Evolutionary conservation across 2,888 invertebrate genomes (phyloP), one percentile per base, ranked within the genome.

Genomic region (Altica lythri): DNA sequence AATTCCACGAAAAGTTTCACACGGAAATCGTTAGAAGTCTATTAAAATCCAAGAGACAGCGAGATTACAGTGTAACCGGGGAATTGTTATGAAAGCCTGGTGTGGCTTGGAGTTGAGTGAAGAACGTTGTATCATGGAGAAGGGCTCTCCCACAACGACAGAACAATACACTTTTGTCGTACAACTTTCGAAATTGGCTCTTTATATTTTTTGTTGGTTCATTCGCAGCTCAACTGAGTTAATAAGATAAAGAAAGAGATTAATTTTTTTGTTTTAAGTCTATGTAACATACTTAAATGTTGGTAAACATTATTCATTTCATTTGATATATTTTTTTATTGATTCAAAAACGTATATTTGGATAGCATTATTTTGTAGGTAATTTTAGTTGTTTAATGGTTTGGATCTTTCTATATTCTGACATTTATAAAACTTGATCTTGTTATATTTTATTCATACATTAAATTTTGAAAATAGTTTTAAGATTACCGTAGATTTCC

Each of bases 101-200:
- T 66, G 64, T 59, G 68, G 67, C 63, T 57, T 9, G 49, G 60
- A 56, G 63, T 60, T 70, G 71, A 74, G 72, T 73, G 70, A 71
- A 68, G 69, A 73, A 73, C 70, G 66, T 55, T 72, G 72, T 73
- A 68, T 64, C 61, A 59, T 59, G 56, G 47, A 57, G 57, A 61
- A 66, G 61, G 60, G 61, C 60, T 62, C 61, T 53, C 59, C 68
- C 69, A 55, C 72, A 66, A 64, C 68, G 64, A 75, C 75, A 75
- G 73, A 71, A 74, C 74, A 73, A 75, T 72, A 74, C 73, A 75
- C 74, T 75, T 74, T 71, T 72, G 71, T 67, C 67, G 67, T 42
- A 68, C 69, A 71, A 69, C 65, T 68, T 68, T 67, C 53, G 35
- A 47, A 61, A 62, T 57, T 57, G 59, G 54, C 59, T 59, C 63